Conservation (phyloP, 2,113 vertebrate species). For the Proterorhinus semilunaris region DNA sequence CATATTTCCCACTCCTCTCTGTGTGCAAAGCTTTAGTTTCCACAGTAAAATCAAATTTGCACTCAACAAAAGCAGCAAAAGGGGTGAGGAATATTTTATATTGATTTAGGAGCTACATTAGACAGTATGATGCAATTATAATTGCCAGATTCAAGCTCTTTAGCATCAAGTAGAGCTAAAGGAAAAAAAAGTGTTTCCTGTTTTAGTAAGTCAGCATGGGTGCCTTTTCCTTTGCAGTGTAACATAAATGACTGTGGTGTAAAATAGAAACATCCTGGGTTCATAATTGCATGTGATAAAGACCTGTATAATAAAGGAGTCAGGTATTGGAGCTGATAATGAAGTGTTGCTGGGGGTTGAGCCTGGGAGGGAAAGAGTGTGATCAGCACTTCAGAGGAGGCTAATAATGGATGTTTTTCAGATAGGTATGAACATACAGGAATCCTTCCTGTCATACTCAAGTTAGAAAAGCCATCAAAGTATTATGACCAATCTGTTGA, state of each 20-base stretch:
- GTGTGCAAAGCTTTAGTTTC: conserved; percentile 22
- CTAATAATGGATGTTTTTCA: not conserved
- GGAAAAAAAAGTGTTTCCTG: conserved; percentile 29
- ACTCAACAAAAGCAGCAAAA: conserved; percentile 24
- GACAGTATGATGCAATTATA: conserved; percentile 40
- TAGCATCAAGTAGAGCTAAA: conserved; percentile 43
- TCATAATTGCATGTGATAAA: conserved; percentile 44
- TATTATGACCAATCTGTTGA: too few species aligned
- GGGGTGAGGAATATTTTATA: conserved; percentile 37
- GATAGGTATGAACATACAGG: not conserved
- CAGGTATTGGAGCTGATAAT: conserved; percentile 47
- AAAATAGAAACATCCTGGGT: conserved; percentile 22
- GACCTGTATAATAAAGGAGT: conserved; percentile 29
- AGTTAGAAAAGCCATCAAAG: too few species aligned
- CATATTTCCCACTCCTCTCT: conserved; percentile 25
- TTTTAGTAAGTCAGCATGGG: conserved; percentile 27
- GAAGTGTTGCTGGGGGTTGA: conserved; percentile 26
- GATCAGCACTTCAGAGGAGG: conserved; percentile 7
- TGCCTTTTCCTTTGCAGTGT: conserved; percentile 4
- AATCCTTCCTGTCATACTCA: too few species aligned
- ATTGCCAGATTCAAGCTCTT: conserved; percentile 37
- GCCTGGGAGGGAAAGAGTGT: conserved; percentile 10
- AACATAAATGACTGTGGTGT: conserved; percentile 12
- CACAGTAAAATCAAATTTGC: conserved; percentile 29
- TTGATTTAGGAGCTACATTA: conserved; percentile 55